These are phyloP conservation scores for Argynnis bischoffii DNA, from an alignment of 2,888 invertebrate species.

Conservation along the genomic window DNA sequence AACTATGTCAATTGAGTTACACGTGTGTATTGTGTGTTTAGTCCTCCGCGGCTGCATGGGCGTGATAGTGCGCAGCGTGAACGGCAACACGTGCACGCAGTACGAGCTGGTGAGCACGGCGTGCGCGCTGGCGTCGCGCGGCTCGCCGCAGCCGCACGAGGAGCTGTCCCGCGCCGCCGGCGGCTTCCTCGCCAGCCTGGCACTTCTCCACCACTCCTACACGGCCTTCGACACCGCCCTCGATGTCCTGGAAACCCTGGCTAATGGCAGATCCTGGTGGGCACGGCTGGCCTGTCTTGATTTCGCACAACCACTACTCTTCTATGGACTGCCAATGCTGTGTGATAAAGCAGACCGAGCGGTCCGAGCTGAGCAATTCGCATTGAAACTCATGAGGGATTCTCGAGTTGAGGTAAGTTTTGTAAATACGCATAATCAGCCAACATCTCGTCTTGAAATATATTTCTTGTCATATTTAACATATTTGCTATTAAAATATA, in stretches of 20 bases:
- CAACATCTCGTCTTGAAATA: too few relatives aligned
- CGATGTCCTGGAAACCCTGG: conserved; percentile 63
- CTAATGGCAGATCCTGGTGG: conserved; percentile 84
- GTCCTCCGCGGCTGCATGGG: conserved; percentile 70
- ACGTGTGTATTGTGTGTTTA: conserved; percentile 35
- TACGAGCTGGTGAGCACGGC: conserved; percentile 84
- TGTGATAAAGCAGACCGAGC: conserved; percentile 70
- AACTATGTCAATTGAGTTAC: too few relatives aligned
- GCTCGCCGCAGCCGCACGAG: conserved; percentile 85
- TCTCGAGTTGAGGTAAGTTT: conserved; percentile 83
- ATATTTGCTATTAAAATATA: background rate
- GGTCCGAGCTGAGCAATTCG: conserved; percentile 83
- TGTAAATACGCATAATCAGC: too few relatives aligned
- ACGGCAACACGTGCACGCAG: conserved; percentile 77
- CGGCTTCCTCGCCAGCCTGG: conserved; percentile 85
- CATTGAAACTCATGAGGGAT: conserved; percentile 87
- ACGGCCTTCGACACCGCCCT: conserved; percentile 83
- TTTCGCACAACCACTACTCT: conserved; percentile 87
- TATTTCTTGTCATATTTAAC: background rate
- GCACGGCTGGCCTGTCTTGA: conserved; percentile 85
- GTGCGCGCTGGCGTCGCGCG: conserved; percentile 88
- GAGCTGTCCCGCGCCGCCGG: conserved; percentile 87
- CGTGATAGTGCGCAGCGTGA: conserved; percentile 64
- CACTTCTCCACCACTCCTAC: conserved; percentile 83
- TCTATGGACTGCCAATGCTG: conserved; percentile 87